A percentile compares a stretch with the other conserved stretches of the same genome.
Conservation (phyloP, 2,888 invertebrate species). For the Lepidocyrtoides sp. region DNA sequence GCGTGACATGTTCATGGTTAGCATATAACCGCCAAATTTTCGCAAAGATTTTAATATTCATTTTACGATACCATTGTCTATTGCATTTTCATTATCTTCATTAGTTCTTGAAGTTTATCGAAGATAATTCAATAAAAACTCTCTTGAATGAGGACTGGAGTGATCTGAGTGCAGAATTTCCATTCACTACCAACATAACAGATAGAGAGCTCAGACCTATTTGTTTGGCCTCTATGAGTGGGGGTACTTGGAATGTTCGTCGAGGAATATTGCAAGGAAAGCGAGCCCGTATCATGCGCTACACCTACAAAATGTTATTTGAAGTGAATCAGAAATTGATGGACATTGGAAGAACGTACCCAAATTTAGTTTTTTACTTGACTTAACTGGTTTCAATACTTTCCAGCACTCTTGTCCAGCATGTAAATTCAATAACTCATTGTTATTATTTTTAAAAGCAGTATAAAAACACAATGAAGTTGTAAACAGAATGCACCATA, state of each 20-base stretch:
- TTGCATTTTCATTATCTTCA: not conserved
- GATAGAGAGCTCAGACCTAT: constrained; percentile 40
- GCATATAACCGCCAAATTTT: not conserved
- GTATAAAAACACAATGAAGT: no score
- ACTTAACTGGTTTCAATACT: no score
- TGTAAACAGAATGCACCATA: no score
- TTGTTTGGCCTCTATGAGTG: not conserved
- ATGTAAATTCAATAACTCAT: no score
- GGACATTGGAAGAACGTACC: not conserved
- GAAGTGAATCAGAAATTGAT: not conserved
- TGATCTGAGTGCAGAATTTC: constrained; percentile 12
- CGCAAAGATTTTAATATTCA: not conserved
- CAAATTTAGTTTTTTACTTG: constrained; percentile 37
- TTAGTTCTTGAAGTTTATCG: constrained; percentile 38
- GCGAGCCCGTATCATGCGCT: constrained; percentile 7
- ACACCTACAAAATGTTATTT: not conserved
- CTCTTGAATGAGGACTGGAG: constrained; percentile 35
- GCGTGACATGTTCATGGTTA: no score
- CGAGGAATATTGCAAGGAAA: constrained; percentile 41
- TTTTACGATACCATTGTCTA: not conserved
- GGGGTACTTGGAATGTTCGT: constrained; percentile 43
- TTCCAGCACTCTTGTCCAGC: constrained; percentile 15
- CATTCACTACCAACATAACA: not conserved
- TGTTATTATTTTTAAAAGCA: no score
- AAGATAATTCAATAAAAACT: not conserved